Conservation (phyloP, 2,113 vertebrate genomes). For the Macheiramphus alcinus region DNA sequence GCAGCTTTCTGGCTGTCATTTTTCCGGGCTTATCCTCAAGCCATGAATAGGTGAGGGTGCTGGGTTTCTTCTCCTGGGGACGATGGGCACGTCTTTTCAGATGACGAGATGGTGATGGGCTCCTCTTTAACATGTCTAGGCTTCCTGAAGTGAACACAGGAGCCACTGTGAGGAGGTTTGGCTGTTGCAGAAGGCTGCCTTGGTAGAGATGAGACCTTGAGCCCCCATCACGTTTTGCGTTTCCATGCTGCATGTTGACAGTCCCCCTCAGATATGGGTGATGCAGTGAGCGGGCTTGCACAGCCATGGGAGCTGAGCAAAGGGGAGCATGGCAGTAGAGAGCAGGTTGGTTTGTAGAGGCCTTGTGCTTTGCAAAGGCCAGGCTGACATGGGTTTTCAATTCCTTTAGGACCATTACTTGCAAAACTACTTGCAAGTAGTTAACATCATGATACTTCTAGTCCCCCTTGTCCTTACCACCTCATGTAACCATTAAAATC, state of each 20-base stretch:
- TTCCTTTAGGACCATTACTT: neutral
- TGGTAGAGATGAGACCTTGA: neutral
- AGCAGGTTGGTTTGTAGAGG: neutral
- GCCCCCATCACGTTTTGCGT: neutral
- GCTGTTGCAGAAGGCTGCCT: neutral
- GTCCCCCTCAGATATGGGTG: neutral
- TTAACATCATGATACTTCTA: neutral
- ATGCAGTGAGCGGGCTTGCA: neutral
- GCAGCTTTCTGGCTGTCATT: neutral
- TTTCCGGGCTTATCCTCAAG: neutral
- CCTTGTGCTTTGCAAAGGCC: neutral
- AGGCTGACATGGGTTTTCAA: neutral
- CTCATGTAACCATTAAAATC: neutral
- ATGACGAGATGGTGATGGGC: accelerated
- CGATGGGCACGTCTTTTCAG: neutral
- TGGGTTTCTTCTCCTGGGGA: neutral
- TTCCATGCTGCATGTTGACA: accelerated
- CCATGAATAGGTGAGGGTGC: neutral
- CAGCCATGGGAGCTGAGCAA: neutral
- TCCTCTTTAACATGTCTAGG: neutral
- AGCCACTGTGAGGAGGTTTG: neutral
- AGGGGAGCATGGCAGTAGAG: accelerated
- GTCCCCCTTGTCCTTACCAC: neutral
- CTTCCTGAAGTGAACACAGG: neutral
- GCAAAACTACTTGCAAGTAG: neutral